These are phyloP conservation scores for Echinometra lucunter DNA, from an alignment of 53 echinoderm and acorn worm genomes.

Conservation along the genomic window DNA sequence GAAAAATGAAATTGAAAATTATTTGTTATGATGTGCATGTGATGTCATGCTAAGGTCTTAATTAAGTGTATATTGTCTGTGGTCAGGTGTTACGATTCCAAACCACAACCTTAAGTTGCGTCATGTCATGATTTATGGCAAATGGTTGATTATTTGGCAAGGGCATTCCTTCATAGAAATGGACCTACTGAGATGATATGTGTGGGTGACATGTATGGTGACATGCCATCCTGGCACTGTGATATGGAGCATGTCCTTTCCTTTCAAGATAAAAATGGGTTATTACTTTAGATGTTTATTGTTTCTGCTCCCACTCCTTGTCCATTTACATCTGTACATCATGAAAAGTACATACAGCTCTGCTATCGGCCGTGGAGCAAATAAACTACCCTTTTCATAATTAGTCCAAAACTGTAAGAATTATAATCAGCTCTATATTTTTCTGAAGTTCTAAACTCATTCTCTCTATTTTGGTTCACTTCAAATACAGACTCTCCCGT, in stretches of 20 bases:
- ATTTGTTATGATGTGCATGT: neutral
- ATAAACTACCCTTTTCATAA: neutral
- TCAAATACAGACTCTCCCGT: too few relatives aligned
- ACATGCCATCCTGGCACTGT: neutral
- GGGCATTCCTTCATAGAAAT: conserved; percentile 29
- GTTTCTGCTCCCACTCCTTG: neutral
- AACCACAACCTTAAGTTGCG: neutral
- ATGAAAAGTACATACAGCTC: neutral
- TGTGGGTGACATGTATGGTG: neutral
- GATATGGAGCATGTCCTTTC: neutral
- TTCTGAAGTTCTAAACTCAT: too few relatives aligned
- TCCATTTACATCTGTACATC: neutral
- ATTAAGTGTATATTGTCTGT: neutral
- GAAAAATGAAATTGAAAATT: neutral
- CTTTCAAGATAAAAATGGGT: conserved; percentile 20
- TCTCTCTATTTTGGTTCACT: too few relatives aligned
- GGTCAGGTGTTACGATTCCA: neutral
- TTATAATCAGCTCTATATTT: too few relatives aligned
- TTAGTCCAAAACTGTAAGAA: neutral
- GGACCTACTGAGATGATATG: neutral
- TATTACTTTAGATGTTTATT: neutral
- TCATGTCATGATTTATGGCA: neutral
- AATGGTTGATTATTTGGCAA: conserved; percentile 17
- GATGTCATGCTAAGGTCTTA: neutral
- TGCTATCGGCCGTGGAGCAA: neutral